These are phyloP conservation scores for Camelus bactrianus DNA, from an alignment of 2,113 vertebrate species.

Conservation along the genomic window DNA sequence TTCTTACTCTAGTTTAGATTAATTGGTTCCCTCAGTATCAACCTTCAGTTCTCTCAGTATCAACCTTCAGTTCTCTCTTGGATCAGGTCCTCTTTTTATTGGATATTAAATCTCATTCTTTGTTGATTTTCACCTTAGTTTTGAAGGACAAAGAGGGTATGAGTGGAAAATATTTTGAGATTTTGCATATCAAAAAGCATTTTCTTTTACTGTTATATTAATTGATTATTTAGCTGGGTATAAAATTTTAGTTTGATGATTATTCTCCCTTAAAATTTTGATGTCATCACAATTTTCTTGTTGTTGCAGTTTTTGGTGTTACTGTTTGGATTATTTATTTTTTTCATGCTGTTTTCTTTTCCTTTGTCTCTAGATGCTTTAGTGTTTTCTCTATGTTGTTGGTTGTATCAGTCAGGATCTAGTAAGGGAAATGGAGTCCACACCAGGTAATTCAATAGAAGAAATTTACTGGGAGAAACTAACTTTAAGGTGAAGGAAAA, in stretches of 20 bases:
- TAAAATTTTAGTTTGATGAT: slow-evolving; percentile 45
- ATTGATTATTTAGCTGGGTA: slow-evolving; percentile 38
- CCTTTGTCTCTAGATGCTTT: not conserved
- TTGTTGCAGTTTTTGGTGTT: not conserved
- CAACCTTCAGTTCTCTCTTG: slow-evolving; percentile 18
- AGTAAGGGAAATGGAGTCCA: not conserved
- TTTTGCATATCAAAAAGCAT: not conserved
- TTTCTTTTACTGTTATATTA: not conserved
- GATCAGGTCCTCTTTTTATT: not conserved
- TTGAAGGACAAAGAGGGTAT: not conserved
- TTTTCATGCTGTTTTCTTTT: not conserved
- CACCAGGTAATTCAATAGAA: not conserved
- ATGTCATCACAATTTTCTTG: not conserved
- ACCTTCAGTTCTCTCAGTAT: not conserved
- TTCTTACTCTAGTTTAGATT: not conserved
- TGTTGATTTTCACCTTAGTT: slow-evolving; percentile 17
- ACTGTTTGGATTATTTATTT: slow-evolving; percentile 8
- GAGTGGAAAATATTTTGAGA: slow-evolving; percentile 31
- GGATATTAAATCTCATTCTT: not conserved
- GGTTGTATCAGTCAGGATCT: not conserved
- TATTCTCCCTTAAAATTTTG: not conserved
- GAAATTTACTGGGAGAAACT: not conserved
- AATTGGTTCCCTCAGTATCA: not conserved
- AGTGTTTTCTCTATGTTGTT: not conserved
- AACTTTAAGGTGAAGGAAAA: not conserved